Evolutionary conservation across 2,797 vertebrate species (phyloP).

Genomic region (Enteromius thamalakanensis): DNA sequence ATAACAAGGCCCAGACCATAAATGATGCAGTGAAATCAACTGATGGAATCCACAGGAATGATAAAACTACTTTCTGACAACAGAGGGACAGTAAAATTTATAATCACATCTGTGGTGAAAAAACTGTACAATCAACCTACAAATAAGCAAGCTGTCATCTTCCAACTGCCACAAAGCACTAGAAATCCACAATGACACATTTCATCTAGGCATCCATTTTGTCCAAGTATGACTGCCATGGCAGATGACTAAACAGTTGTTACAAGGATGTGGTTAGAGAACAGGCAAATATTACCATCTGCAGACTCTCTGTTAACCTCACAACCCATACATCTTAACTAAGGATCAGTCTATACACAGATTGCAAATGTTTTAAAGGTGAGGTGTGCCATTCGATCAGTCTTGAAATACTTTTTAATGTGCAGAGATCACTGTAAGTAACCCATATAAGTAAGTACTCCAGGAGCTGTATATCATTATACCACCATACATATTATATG

Average conservation of each 20-base stretch:
- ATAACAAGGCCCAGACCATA: conserved; percentile 19
- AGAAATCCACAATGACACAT: neutral
- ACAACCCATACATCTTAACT: conserved; percentile 4
- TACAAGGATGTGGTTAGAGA: conserved; percentile 24
- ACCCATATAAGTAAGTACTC: neutral
- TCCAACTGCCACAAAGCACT: neutral
- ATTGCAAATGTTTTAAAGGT: no score
- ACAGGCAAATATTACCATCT: conserved; percentile 26
- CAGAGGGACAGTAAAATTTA: neutral
- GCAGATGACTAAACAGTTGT: conserved; percentile 34
- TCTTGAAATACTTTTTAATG: neutral
- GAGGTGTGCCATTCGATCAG: neutral
- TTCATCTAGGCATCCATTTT: conserved; percentile 17
- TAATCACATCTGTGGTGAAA: neutral
- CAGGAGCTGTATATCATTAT: neutral
- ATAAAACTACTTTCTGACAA: conserved; percentile 2
- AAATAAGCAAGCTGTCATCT: neutral
- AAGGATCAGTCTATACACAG: no score
- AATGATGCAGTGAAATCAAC: neutral
- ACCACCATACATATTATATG: neutral
- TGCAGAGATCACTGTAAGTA: neutral
- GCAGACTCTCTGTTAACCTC: conserved; percentile 17
- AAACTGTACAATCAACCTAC: neutral
- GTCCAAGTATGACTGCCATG: neutral
- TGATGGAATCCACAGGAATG: neutral